These are phyloP conservation scores for Empidonax traillii DNA, from an alignment of 2,113 vertebrate genomes.

Conservation along the genomic window DNA sequence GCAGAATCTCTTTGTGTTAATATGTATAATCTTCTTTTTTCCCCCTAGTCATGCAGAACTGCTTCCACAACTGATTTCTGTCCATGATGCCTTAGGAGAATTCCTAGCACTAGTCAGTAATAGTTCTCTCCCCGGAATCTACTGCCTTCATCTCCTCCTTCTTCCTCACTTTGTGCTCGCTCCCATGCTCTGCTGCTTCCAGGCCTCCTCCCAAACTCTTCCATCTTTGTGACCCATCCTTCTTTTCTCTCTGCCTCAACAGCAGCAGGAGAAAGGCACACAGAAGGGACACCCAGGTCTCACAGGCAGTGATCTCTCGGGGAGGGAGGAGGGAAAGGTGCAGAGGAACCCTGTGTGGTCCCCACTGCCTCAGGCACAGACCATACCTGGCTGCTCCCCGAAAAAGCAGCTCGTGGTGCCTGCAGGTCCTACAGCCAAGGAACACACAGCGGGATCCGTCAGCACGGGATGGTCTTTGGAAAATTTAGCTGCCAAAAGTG, in stretches of 20 bases:
- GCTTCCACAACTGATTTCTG: background rate
- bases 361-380: background rate
- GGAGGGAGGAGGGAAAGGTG: background rate
- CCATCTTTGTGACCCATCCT: background rate
- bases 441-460: fast-evolving
- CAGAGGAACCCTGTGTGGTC: background rate
- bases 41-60: background rate
- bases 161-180: background rate
- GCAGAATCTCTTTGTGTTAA: background rate
- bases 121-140: background rate
- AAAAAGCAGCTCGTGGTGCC: background rate
- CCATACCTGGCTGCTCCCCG: fast-evolving
- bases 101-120: background rate
- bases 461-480: background rate
- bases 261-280: background rate
- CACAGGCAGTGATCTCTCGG: background rate
- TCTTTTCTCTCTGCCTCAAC: background rate
- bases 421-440: fast-evolving
- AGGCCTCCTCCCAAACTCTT: background rate
- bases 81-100: background rate
- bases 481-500: background rate
- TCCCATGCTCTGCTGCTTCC: background rate
- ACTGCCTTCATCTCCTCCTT: background rate
- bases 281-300: background rate
- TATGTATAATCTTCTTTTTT: fast-evolving